Evolutionary conservation across 2,113 vertebrate species (phyloP), one percentile per base, ranked within the genome.

Genomic region (Phyllostomus hastatus): DNA sequence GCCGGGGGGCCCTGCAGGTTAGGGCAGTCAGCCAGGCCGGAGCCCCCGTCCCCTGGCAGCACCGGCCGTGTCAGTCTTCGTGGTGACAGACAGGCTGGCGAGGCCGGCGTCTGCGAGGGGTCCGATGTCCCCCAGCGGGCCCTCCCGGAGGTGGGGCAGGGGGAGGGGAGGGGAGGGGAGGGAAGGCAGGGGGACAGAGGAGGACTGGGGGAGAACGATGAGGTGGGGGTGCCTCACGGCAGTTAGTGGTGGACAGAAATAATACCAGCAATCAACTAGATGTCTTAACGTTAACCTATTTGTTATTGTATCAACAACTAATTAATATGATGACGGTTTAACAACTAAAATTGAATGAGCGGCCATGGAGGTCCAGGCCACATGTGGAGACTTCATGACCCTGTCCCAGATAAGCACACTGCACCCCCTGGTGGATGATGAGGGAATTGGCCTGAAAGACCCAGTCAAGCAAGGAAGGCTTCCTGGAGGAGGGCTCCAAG

Each of bases 71-170:
- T 19, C 96, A 1, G 3, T 86, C 90, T 75, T 96, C 57, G 38
- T 48, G 0, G 0, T 52, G 95, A 76, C 48, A 3, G 38, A 26
- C 10, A 16, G 38, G 83, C 57, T 3, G 2, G 48, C 0, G 2
- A 48, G n/a, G 41, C 22, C 20, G 15, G 52, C 48, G 59, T 54
- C 41, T 66, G 31, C 7, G 17, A 43, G 46, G 75, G 91, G 28
- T 28, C 11, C 15, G 1, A 0, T 26, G n/a, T 12, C 46, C 17
- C 1, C 4, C 10, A 1, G 19, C 26, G 46, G 80, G 41, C 41
- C 95, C 48, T 9, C 38, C 33, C 1, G 70, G 69, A 78, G 67
- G 0, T n/a, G 2, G 26, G 76, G 57, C 7, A 9, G 59, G 57
- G 46, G 1, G 28, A 80, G n/a, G 48, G n/a, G 4, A 1, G 5